Base-by-base conservation (phyloP, 2,113 vertebrate genomes). In the Callorhinus ursinus region DNA sequence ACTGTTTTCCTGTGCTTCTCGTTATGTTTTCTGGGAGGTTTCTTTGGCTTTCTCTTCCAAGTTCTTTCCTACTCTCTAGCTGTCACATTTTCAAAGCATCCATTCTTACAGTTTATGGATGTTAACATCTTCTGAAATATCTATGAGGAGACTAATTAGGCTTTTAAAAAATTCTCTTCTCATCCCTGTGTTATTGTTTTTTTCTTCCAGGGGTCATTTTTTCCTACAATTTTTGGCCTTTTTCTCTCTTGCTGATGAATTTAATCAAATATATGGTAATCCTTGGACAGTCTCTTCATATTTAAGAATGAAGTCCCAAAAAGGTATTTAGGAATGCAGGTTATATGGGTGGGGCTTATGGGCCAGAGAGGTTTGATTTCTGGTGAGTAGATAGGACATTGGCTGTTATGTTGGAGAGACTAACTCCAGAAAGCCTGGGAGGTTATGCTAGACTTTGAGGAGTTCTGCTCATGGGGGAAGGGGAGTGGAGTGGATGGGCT, bases 151-250 rank as follows among this genome's bases (percentile, higher is more conserved):
- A 85, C 15, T 53, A 63, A 89, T 57, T n/a, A 87, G 13, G n/a
- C 46, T 96, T 84, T 76, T 16, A 39, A 57, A 96, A 97, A 51
- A 24, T 95, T 76, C 10, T 93, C 22, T 74, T 92, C 36, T 82
- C 14, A 28, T 83, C 26, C 21, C 15, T 55, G 22, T 95, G 53
- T 83, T 79, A 90, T 10, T 79, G 53, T 74, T 79, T 79, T 79
- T 53, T 63, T 26, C 26, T 63, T 84, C 14, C 21, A 39, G 49
- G 19, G 18, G 7, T 63, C 26, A 86, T 88, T 85, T 95, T 82
- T 85, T 63, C 15, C n/a, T 81, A 11, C 26, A 33, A 31, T 77
- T 92, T 81, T 51, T 57, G 7, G 18, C 53, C 16, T 88, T 88
- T 94, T 77, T 31, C 31, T 83, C 57, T 87, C 28, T 53, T 53